Evolutionary conservation across 2,888 invertebrate genomes (phyloP).

Genomic region (Spisula subtruncata): DNA sequence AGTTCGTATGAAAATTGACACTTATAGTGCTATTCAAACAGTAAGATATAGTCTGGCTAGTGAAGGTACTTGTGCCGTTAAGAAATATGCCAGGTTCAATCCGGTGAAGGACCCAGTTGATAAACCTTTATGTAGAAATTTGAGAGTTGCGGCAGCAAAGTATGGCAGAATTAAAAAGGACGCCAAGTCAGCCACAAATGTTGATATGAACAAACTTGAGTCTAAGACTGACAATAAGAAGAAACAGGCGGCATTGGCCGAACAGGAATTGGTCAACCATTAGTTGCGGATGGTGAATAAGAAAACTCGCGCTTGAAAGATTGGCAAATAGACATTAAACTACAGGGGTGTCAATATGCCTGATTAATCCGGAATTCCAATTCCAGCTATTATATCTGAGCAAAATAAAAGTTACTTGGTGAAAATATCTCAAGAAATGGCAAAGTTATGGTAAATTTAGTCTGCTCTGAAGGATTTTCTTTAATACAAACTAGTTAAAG

Average conservation of each 20-base stretch:
- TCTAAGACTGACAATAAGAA: neutral
- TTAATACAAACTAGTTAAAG: neutral
- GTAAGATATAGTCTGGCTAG: slow-evolving; percentile 67
- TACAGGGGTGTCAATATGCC: neutral
- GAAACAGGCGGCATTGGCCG: neutral
- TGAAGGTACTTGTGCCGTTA: slow-evolving; percentile 18
- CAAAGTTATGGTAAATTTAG: neutral
- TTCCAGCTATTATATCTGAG: neutral
- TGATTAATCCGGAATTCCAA: neutral
- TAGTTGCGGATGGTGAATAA: neutral
- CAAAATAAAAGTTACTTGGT: neutral
- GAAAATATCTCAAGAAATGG: neutral
- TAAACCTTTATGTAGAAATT: neutral
- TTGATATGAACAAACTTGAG: neutral
- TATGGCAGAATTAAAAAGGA: neutral
- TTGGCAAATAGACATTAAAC: neutral
- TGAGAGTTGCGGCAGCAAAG: neutral
- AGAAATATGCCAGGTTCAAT: slow-evolving; percentile 50
- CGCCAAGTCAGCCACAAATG: neutral
- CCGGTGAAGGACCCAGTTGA: slow-evolving; percentile 20
- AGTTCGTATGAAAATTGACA: slow-evolving; percentile 35
- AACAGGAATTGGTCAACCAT: neutral
- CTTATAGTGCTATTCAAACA: slow-evolving; percentile 60
- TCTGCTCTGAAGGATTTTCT: neutral
- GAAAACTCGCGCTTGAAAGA: neutral